Evolutionary conservation across 2,797 vertebrate species (phyloP), one percentile per base, ranked within the genome.

Genomic region (Glossophaga mutica): DNA sequence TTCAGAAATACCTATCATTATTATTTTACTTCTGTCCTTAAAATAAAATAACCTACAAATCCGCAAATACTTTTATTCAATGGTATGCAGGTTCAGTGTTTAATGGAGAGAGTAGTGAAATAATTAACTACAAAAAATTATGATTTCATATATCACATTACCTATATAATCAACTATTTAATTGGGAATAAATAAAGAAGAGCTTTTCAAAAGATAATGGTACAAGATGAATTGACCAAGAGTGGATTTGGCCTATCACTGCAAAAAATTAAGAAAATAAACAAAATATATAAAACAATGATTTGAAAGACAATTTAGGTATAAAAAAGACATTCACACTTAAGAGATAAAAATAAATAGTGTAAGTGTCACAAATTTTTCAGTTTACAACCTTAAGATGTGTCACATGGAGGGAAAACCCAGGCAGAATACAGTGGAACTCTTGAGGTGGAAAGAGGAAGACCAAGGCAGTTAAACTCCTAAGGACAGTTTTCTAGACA

Each of bases 41-140:
- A 90, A 90, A 82, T 59, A 39, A 91, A 96, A 85, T 94, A 90
- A 78, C 9, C 74, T 94, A 83, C 39, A 81, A 93, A 74, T 11
- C 46, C 85, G 65, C 26, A 88, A 89, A 95, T 70, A 59, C 50
- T 92, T 82, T 82, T 62, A 70, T 67, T 46, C n/a, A 84, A 84
- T 85, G 46, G 39, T 7, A 71, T 42, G 3, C 32, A 71, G 85
- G 84, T n/a, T 90, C 26, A 59, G 87, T 88, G 71, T 44, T 37
- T 94, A 81, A 73, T 93, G 26, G 50, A 93, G 18, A 71, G 22
- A 70, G 34, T 50, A 73, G 11, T 88, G 70, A 97, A 88, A 70
- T 92, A 95, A 78, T 96, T 81, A 87, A 62, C 9, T 65, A 32
- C 37, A 91, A 48, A 88, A 68, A 8, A 34, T 50, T 22, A 57